Evolutionary conservation across 1,140 invertebrate genomes (phyloP).

Genomic region (Phymastichus coffea): DNA sequence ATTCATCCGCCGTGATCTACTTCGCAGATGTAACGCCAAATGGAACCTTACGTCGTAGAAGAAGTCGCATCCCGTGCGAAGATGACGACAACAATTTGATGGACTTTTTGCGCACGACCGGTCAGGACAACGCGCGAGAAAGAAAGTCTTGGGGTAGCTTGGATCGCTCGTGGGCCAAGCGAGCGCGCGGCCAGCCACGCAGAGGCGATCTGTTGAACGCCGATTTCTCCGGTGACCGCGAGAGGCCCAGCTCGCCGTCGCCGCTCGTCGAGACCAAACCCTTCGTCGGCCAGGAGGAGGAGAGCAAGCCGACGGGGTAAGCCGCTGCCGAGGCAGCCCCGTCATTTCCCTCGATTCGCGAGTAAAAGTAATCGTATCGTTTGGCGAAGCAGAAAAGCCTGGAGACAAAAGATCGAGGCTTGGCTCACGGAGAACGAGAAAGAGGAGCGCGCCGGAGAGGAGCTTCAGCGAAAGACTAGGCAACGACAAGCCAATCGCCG

Average conservation of each 20-base stretch:
- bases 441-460: constrained; percentile 72
- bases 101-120: constrained; percentile 79
- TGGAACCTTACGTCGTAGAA: constrained; percentile 76
- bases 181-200: constrained; percentile 70
- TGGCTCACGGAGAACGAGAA: constrained; percentile 87
- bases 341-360: too few relatives aligned
- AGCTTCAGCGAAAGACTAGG: constrained; percentile 63
- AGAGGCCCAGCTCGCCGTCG: constrained; percentile 72
- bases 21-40: constrained; percentile 81
- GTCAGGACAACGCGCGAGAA: constrained; percentile 73
- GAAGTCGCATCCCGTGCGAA: constrained; percentile 78
- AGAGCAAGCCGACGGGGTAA: constrained; percentile 54
- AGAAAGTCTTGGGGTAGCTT: constrained; percentile 83
- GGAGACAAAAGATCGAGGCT: constrained; percentile 86
- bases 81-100: constrained; percentile 83
- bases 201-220: constrained; percentile 67
- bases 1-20: too few relatives aligned
- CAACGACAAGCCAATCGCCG: constrained; percentile 68
- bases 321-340: neutral
- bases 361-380: neutral
- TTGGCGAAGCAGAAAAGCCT: constrained; percentile 56
- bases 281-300: constrained; percentile 52
- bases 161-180: constrained; percentile 84
- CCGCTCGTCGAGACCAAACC: constrained; percentile 60
- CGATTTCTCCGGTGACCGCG: constrained; percentile 69